These are phyloP conservation scores for Limnodromus scolopaceus DNA, from an alignment of 2,797 vertebrate genomes.

Conservation along the genomic window DNA sequence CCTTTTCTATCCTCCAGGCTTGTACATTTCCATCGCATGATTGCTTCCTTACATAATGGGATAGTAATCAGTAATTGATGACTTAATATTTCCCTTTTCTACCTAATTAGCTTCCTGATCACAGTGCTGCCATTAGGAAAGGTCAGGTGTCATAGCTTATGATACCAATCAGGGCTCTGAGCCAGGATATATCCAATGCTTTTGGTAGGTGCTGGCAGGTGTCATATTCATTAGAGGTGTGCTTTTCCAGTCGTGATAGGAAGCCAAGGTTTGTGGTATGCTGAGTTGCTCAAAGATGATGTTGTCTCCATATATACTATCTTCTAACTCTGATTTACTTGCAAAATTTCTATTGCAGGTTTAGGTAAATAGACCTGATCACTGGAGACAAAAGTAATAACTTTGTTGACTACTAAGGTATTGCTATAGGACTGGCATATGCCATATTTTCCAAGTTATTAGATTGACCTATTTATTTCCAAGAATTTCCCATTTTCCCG, in stretches of 20 bases:
- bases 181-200: neutral
- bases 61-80: conserved; percentile 31
- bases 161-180: neutral
- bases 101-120: conserved; percentile 43
- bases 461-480: neutral
- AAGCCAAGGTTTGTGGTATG: neutral
- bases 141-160: neutral
- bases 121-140: neutral
- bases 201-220: neutral
- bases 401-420: neutral
- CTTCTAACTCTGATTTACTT: neutral
- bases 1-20: neutral
- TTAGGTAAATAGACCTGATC: neutral
- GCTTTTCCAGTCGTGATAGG: neutral
- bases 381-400: neutral
- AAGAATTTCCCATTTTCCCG: neutral
- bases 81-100: conserved; percentile 21
- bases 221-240: neutral
- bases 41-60: conserved; percentile 10
- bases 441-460: neutral
- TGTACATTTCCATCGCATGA: neutral
- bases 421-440: neutral
- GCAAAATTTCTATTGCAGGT: neutral
- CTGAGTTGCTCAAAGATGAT: neutral
- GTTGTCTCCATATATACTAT: neutral